A percentile compares a stretch with the other conserved stretches of the same genome.
These are phyloP conservation scores for Callimorpha dominula DNA, from an alignment of 2,888 invertebrate genomes.

Conservation along the genomic window DNA sequence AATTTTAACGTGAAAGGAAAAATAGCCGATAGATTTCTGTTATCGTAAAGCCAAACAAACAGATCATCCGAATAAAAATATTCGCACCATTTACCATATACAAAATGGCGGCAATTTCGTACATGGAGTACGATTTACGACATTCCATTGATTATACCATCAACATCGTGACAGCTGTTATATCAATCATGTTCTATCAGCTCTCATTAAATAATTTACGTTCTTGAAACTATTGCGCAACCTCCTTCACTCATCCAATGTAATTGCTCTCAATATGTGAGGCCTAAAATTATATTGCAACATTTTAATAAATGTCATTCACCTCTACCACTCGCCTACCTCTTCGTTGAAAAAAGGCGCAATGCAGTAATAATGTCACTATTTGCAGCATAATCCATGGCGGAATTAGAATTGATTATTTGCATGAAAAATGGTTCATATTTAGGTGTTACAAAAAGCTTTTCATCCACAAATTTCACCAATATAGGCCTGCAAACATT, in stretches of 20 bases:
- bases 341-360: neutral
- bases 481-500: no score
- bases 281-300: constrained; percentile 28
- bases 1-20: neutral
- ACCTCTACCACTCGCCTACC: neutral
- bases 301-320: constrained; percentile 26
- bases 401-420: no score
- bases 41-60: constrained; percentile 10
- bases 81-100: constrained; percentile 43
- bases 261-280: constrained; percentile 50
- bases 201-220: constrained; percentile 51
- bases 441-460: no score
- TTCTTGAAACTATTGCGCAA: constrained; percentile 46
- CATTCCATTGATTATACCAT: constrained; percentile 51
- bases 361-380: neutral
- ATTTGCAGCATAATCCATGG: no score
- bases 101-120: constrained; percentile 47
- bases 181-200: constrained; percentile 53
- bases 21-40: neutral
- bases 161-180: constrained; percentile 49
- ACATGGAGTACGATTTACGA: constrained; percentile 47
- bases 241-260: constrained; percentile 43
- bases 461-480: no score
- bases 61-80: constrained; percentile 29
- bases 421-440: no score